Percentiles rank a stretch among this genome's conserved stretches.
phyloP scores from a whole-genome alignment of 2,888 invertebrate genomes.

The Melinaea marsaeus region DNA sequence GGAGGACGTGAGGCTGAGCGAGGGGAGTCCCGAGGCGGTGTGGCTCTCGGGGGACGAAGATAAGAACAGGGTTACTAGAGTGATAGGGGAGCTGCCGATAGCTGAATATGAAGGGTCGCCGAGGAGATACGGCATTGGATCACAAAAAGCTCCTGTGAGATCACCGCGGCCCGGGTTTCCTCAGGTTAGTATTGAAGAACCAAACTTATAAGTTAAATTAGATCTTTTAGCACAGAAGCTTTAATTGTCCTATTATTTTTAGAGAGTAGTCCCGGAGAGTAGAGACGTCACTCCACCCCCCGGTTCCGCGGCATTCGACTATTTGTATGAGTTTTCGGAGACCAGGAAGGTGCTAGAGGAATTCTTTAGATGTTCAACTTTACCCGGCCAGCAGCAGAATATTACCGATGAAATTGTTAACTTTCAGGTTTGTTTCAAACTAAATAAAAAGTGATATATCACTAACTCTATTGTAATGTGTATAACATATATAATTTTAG shows the following conservation, averaged over 20 bases:
- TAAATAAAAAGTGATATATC: slow-evolving; percentile 5
- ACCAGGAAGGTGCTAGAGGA: slow-evolving; percentile 94
- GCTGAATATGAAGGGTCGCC: slow-evolving; percentile 96
- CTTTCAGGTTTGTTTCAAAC: slow-evolving; percentile 54
- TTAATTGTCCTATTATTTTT: slow-evolving; percentile 34
- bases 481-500: slow-evolving; percentile 44
- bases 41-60: slow-evolving; percentile 65
- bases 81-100: slow-evolving; percentile 92
- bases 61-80: slow-evolving; percentile 76
- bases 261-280: slow-evolving; percentile 71
- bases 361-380: slow-evolving; percentile 90
- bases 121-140: slow-evolving; percentile 87
- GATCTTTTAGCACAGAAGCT: not conserved
- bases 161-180: slow-evolving; percentile 93
- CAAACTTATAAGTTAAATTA: not conserved
- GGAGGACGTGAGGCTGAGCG: slow-evolving; percentile 56
- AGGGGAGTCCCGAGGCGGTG: slow-evolving; percentile 58
- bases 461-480: not conserved
- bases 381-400: slow-evolving; percentile 53
- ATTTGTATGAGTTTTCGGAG: slow-evolving; percentile 94
- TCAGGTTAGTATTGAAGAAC: slow-evolving; percentile 67
- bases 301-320: slow-evolving; percentile 85
- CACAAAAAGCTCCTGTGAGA: slow-evolving; percentile 84
- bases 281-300: slow-evolving; percentile 69
- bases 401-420: slow-evolving; percentile 66